Conservation (phyloP, 2,113 vertebrate species). For the Pygoscelis adeliae region DNA sequence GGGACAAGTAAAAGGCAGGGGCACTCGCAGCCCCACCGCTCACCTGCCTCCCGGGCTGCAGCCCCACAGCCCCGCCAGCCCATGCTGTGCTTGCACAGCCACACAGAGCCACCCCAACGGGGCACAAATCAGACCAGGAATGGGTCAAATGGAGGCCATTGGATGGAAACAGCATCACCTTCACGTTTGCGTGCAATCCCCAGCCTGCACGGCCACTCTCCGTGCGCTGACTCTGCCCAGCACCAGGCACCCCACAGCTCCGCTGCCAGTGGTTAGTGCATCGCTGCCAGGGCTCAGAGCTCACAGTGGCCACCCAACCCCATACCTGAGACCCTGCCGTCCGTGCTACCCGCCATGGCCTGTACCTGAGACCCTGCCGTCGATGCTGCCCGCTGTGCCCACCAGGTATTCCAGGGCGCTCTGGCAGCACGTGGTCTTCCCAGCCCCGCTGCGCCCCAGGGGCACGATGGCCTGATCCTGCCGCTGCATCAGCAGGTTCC, state of each 20-base stretch:
- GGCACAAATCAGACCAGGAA: accelerated
- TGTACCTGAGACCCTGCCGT: not conserved
- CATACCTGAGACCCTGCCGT: not conserved
- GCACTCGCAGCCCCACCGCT: accelerated
- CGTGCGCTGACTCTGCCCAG: not conserved
- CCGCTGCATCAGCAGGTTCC: conserved; percentile 80
- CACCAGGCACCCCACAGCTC: no score
- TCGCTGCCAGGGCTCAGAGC: not conserved
- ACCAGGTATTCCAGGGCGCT: conserved; percentile 82
- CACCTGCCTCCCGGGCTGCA: no score
- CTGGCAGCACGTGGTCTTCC: conserved; percentile 84
- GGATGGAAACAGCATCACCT: not conserved
- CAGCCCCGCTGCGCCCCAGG: conserved; percentile 85
- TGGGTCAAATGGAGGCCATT: accelerated
- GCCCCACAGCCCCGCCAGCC: accelerated
- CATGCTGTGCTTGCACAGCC: accelerated
- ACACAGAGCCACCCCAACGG: not conserved
- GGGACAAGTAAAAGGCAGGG: accelerated
- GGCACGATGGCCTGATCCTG: conserved; percentile 87
- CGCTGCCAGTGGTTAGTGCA: not conserved
- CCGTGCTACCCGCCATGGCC: conserved; percentile 18
- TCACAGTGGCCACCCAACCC: accelerated
- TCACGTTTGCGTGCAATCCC: accelerated
- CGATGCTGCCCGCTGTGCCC: conserved; percentile 61
- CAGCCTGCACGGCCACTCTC: accelerated